These are phyloP conservation scores for Urocynchramus pylzowi DNA, from an alignment of 2,113 vertebrate genomes.

Conservation along the genomic window DNA sequence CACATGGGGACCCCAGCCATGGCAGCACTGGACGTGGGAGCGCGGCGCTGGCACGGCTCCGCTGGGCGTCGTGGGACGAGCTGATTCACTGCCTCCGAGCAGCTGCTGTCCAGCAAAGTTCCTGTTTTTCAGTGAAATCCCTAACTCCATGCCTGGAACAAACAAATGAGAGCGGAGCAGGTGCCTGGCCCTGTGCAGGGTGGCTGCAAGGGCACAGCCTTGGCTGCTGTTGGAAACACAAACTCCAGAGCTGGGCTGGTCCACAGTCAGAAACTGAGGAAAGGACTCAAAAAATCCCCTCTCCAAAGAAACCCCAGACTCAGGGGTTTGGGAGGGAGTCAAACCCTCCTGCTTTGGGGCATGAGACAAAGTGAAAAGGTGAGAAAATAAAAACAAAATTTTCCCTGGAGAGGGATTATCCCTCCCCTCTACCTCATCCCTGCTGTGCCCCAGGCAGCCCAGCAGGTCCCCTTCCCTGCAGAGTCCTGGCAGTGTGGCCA, in stretches of 20 bases:
- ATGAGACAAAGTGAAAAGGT: neutral
- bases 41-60: accelerated
- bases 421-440: neutral
- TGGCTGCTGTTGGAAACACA: neutral
- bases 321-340: neutral
- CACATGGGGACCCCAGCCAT: accelerated
- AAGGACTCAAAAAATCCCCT: neutral
- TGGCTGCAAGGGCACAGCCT: neutral
- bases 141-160: neutral
- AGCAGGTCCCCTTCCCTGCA: neutral
- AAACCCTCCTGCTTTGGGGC: neutral
- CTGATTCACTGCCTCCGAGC: neutral
- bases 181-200: constrained; percentile 4
- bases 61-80: neutral
- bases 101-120: constrained; percentile 45
- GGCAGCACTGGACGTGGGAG: neutral
- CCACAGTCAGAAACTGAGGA: accelerated
- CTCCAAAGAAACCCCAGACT: accelerated
- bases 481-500: neutral
- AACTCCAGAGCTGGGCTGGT: neutral
- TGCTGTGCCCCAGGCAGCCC: neutral
- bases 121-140: constrained; percentile 46
- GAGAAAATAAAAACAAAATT: neutral
- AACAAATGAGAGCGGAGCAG: neutral
- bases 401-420: neutral